Base-by-base conservation (phyloP, 2,113 vertebrate genomes). In the Ophthalmolycus amberensis region DNA sequence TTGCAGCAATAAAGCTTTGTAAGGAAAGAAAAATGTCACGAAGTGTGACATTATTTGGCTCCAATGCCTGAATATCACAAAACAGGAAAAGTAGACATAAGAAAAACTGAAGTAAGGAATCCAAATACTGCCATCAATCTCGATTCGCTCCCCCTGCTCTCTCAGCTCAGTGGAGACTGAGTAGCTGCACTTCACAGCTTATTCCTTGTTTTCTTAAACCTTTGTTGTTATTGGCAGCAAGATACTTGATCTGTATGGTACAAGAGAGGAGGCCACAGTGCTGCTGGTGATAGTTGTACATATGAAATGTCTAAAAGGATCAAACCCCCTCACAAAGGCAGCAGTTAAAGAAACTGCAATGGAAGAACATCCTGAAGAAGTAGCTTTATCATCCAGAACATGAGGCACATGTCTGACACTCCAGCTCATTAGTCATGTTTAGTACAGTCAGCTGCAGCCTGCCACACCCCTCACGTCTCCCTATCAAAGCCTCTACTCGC, bases 81-180 rank as follows among this genome's bases (percentile, higher is more conserved):
- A 75, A 74, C 67, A 64, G 69, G 15, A 32, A 56, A 80, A 60
- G 40, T 8, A 59, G 16, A 44, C 59, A 46, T 2, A 50, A 75
- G 38, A 82, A 42, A 40, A 71, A 60, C 37, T 77, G 52, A 48
- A 52, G 77, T 16, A 68, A 75, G 12, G n/a, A 60, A 44, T 14
- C 6, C 32, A 83, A 69, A 81, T 42, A 50, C 71, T 58, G 25
- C 25, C 1, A 62, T 88, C 77, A 62, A 79, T 90, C 75, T 79
- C 58, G 37, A 65, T 81, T 81, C 60, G 66, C 74, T 65, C 71
- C 44, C 32, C 50, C 3, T 72, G 25, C 67, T 58, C 75, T 71
- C 68, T 70, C 67, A 59, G 54, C 46, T 82, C 79, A 67, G 37
- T 25, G 25, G 22, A 76, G 66, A 74, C 56, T 0, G 0, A 74